Percentiles rank a stretch among this genome's conserved stretches.
Evolutionary conservation across 2,888 invertebrate species (phyloP).

Genomic region (Cenopis cana): DNA sequence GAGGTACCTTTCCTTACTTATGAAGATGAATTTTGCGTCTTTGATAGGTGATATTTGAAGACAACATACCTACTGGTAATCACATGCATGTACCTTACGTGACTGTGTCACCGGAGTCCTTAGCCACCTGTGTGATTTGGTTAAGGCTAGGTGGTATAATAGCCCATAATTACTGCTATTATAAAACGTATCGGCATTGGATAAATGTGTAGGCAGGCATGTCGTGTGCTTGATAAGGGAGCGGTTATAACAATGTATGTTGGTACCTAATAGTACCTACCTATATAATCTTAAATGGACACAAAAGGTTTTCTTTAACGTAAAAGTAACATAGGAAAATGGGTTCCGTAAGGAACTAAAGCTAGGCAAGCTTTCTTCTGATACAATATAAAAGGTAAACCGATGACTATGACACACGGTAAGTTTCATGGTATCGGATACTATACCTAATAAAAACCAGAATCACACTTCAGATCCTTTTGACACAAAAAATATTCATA

Average conservation of each 20-base stretch:
- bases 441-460: too few species aligned
- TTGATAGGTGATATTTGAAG: too few species aligned
- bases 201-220: neutral
- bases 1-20: too few species aligned
- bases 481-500: too few species aligned
- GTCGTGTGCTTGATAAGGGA: neutral
- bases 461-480: too few species aligned
- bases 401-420: too few species aligned
- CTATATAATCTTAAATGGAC: neutral
- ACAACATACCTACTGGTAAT: neutral
- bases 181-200: slow-evolving; percentile 25
- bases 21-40: too few species aligned
- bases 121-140: slow-evolving; percentile 33
- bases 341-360: too few species aligned
- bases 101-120: slow-evolving; percentile 7
- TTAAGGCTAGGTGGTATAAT: slow-evolving; percentile 38
- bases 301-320: too few species aligned
- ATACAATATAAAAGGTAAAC: too few species aligned
- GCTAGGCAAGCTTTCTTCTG: too few species aligned
- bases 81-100: slow-evolving; percentile 12
- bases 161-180: slow-evolving; percentile 37
- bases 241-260: slow-evolving; percentile 8
- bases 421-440: too few species aligned
- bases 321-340: neutral
- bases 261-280: neutral